phyloP scores from a whole-genome alignment of 2,113 vertebrate genomes.

The Pseudopipra pipra region DNA sequence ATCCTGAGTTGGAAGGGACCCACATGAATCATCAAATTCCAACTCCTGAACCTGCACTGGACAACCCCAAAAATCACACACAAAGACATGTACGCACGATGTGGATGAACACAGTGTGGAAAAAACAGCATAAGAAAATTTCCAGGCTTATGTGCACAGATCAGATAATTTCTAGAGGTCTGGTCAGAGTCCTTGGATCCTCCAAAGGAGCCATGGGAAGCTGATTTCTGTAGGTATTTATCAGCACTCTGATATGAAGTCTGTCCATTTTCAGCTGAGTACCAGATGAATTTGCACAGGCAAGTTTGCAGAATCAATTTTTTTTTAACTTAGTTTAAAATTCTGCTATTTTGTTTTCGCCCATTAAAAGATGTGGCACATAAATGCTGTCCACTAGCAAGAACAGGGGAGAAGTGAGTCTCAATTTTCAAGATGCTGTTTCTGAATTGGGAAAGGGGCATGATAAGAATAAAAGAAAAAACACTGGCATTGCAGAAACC shows the following conservation, averaged over 20 bases:
- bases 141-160: background rate
- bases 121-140: background rate
- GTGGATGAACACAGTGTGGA: background rate
- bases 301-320: background rate
- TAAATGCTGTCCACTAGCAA: background rate
- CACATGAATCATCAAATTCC: background rate
- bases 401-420: background rate
- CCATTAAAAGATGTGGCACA: background rate
- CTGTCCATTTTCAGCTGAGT: background rate
- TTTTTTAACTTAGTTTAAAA: background rate
- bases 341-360: background rate
- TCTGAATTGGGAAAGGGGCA: background rate
- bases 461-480: background rate
- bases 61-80: background rate
- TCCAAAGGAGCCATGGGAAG: background rate
- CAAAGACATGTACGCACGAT: accelerated
- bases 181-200: background rate
- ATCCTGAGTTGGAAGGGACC: background rate
- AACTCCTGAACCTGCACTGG: background rate
- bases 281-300: background rate
- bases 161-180: background rate
- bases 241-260: background rate
- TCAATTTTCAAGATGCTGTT: background rate
- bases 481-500: background rate
- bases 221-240: background rate